Evolutionary conservation across 2,113 vertebrate species (phyloP).

Genomic region (Anseranas semipalmata): DNA sequence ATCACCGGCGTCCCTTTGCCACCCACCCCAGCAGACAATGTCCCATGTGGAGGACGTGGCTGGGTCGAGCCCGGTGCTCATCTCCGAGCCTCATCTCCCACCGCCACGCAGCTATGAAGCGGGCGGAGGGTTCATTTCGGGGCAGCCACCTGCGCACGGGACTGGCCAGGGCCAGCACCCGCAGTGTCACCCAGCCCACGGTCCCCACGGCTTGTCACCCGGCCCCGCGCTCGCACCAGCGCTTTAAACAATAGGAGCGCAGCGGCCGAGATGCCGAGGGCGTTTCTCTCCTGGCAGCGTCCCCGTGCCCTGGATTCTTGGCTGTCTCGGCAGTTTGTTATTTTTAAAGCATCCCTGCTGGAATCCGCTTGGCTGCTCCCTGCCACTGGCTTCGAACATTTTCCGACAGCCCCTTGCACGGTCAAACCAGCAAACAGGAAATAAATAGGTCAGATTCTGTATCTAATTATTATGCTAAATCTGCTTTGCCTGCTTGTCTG

Average conservation of each 20-base stretch:
- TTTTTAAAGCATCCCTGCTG: slow-evolving; percentile 72
- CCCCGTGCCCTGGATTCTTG: slow-evolving; percentile 65
- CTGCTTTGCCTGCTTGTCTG: slow-evolving; percentile 51
- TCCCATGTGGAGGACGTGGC: accelerated
- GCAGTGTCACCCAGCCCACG: not conserved
- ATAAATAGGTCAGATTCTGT: slow-evolving; percentile 71
- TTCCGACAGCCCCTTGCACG: slow-evolving; percentile 63
- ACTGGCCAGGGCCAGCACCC: not conserved
- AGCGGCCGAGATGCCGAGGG: slow-evolving; percentile 23
- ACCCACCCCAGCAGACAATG: accelerated
- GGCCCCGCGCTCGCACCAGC: not conserved
- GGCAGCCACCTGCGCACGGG: not conserved
- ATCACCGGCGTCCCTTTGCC: accelerated
- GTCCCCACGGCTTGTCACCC: not conserved
- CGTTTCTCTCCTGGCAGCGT: slow-evolving; percentile 59
- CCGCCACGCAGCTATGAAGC: not conserved
- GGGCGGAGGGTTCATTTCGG: not conserved
- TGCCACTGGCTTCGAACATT: slow-evolving; percentile 61
- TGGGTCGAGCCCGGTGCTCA: accelerated
- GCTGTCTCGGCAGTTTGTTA: slow-evolving; percentile 60
- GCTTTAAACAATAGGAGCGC: not conserved
- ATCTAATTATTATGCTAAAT: slow-evolving; percentile 70
- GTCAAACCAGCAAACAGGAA: slow-evolving; percentile 63
- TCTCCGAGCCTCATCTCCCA: not conserved
- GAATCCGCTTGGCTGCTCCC: slow-evolving; percentile 70